Conservation (phyloP, 2,113 vertebrate genomes). For the Anser brachyrhynchus region DNA sequence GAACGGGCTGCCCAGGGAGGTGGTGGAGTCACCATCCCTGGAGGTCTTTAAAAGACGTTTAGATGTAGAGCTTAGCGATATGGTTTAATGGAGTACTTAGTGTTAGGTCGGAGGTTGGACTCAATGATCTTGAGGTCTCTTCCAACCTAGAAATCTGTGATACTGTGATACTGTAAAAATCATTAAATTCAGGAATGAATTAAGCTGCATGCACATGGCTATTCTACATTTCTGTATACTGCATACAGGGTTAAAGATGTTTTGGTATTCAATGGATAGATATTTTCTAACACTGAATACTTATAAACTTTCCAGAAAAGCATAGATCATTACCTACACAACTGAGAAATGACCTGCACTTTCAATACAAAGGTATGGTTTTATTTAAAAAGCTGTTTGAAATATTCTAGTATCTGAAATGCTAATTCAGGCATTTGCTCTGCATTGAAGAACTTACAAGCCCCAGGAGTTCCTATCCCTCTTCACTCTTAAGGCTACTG, state of each 20-base stretch:
- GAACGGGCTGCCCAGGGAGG: no score
- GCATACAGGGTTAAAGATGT: not conserved
- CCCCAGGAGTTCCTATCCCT: not conserved
- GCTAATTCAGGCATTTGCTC: not conserved
- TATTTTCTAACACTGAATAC: not conserved
- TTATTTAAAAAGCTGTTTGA: not conserved
- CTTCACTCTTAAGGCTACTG: not conserved
- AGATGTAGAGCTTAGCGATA: no score
- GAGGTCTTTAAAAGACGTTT: no score
- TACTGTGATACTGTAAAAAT: not conserved
- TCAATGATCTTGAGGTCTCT: no score
- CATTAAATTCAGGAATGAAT: not conserved
- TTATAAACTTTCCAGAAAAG: not conserved
- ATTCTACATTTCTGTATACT: not conserved
- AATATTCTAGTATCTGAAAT: not conserved
- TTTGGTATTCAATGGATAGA: not conserved
- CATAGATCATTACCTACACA: not conserved
- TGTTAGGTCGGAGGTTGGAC: no score
- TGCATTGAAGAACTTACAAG: not conserved
- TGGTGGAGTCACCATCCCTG: no score
- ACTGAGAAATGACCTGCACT: not conserved
- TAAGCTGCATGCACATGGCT: not conserved
- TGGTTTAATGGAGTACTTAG: no score
- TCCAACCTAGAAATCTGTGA: no score
- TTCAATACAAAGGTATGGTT: not conserved